Evolutionary conservation across 2,797 vertebrate species (phyloP).

Genomic region (Falco novaeseelandiae): DNA sequence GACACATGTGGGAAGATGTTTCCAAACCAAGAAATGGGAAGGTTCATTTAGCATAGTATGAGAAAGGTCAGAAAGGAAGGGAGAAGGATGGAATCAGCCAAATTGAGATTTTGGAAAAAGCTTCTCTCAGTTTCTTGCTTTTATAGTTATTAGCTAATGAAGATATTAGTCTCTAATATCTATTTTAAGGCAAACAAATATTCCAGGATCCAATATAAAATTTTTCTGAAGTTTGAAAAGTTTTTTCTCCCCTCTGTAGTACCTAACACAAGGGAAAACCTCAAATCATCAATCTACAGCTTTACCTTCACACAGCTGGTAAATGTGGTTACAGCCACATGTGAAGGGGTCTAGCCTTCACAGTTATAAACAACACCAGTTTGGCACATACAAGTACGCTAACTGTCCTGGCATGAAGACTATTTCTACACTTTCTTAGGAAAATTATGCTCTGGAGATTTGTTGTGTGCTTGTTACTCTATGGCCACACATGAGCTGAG

Average conservation of each 20-base stretch:
- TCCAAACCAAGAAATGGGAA: slow-evolving; percentile 30
- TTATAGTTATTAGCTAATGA: background rate
- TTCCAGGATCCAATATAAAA: background rate
- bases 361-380: background rate
- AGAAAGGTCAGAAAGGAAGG: slow-evolving; percentile 50
- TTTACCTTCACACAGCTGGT: background rate
- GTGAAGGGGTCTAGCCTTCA: background rate
- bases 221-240: background rate
- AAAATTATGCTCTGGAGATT: background rate
- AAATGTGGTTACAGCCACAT: background rate
- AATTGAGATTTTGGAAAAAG: background rate
- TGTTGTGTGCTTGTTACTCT: background rate
- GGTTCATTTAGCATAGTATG: slow-evolving; percentile 21
- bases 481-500: background rate
- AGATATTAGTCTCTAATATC: background rate
- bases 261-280: background rate
- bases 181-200: background rate
- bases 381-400: background rate
- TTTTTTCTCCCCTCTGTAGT: background rate
- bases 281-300: background rate
- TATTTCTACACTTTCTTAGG: background rate
- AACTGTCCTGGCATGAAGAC: background rate
- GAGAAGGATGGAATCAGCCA: background rate
- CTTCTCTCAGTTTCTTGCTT: background rate
- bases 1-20: slow-evolving; percentile 20